Conservation (phyloP, 2,113 vertebrate genomes). For the Channa argus region DNA sequence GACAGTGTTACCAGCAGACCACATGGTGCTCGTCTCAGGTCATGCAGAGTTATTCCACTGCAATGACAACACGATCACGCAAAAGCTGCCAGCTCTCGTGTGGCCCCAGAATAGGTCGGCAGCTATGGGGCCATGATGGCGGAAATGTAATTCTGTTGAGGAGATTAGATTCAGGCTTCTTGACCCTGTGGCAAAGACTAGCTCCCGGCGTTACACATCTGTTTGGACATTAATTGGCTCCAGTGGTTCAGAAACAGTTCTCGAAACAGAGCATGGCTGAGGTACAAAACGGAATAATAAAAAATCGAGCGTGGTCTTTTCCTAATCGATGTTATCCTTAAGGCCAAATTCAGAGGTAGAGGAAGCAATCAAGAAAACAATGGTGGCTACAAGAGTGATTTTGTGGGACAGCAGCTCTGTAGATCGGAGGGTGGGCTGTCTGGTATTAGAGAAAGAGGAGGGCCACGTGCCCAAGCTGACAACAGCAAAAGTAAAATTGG, state of each 20-base stretch:
- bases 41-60: constrained; percentile 39
- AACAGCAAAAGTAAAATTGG: constrained; percentile 5
- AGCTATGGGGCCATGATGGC: constrained; percentile 60
- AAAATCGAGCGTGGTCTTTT: constrained; percentile 65
- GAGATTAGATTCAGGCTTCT: constrained; percentile 77
- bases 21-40: constrained; percentile 1
- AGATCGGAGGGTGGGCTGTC: constrained; percentile 14
- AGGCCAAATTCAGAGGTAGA: constrained; percentile 73
- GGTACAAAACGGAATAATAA: constrained; percentile 51
- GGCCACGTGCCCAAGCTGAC: constrained; percentile 10
- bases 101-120: constrained; percentile 52
- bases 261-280: constrained; percentile 19
- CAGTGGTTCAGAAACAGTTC: constrained; percentile 66
- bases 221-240: constrained; percentile 82
- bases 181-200: constrained; percentile 73
- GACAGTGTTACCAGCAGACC: background rate
- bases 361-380: constrained; percentile 73
- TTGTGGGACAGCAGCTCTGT: constrained; percentile 46
- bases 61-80: constrained; percentile 50
- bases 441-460: constrained; percentile 5
- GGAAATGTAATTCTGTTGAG: constrained; percentile 78
- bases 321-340: constrained; percentile 77
- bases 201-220: constrained; percentile 71
- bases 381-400: constrained; percentile 61
- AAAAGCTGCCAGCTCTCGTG: constrained; percentile 29